Conservation (phyloP, 2,797 vertebrate species). For the Tokudaia tokunoshimensis region DNA sequence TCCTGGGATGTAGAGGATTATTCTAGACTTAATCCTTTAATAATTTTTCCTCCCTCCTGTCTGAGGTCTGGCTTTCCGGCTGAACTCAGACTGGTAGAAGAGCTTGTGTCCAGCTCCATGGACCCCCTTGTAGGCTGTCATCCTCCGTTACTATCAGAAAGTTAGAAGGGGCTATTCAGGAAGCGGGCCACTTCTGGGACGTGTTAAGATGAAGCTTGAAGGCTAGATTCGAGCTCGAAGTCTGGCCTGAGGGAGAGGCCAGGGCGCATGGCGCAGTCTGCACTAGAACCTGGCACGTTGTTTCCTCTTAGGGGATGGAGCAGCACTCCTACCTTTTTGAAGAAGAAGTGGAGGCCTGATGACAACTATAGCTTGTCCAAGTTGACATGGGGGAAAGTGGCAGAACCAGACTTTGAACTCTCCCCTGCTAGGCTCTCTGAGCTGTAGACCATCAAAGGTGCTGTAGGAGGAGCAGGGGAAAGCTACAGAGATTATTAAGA, state of each 20-base stretch:
- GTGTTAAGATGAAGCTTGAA: neutral
- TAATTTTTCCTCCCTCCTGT: conserved; percentile 82
- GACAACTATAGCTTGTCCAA: neutral
- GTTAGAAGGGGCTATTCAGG: neutral
- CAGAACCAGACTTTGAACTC: neutral
- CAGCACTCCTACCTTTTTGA: neutral
- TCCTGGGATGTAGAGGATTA: conserved; percentile 68
- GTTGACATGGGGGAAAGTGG: neutral
- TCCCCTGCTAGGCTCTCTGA: neutral
- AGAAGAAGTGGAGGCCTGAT: neutral
- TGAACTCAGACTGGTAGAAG: conserved; percentile 34
- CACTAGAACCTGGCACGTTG: neutral
- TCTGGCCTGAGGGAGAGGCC: neutral
- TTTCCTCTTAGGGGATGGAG: neutral
- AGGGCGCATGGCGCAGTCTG: too few species aligned
- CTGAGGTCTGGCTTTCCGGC: conserved; percentile 71
- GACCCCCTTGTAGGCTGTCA: neutral
- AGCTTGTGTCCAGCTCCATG: neutral
- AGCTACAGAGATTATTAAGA: neutral
- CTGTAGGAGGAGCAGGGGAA: neutral
- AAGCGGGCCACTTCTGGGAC: neutral
- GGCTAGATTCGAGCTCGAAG: neutral
- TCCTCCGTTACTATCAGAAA: neutral
- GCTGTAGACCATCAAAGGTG: neutral
- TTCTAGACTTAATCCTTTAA: conserved; percentile 83